These are phyloP conservation scores for Melanaphis sacchari DNA, from an alignment of 1,140 invertebrate species.

Conservation along the genomic window DNA sequence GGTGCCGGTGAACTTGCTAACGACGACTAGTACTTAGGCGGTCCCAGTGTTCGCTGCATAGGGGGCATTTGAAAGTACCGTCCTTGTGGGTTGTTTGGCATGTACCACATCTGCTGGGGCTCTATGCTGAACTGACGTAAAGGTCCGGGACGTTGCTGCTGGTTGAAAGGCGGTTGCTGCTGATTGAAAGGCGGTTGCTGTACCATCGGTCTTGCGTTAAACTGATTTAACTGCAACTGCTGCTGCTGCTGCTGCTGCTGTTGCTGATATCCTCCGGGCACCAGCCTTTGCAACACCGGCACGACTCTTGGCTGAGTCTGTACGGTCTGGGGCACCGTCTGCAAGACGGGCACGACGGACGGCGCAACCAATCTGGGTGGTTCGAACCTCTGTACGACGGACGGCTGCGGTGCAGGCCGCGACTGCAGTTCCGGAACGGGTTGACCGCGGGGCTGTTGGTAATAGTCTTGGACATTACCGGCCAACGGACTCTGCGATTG, in stretches of 20 bases:
- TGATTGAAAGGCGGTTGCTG: background rate
- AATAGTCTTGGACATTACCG: background rate
- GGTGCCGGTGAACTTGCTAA: background rate
- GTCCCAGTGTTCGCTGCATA: background rate
- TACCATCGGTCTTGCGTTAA: background rate
- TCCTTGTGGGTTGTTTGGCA: background rate
- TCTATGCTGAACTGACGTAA: background rate
- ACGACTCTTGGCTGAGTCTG: background rate
- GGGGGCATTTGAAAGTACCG: background rate
- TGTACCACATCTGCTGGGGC: background rate
- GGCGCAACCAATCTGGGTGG: background rate
- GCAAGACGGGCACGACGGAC: background rate
- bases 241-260: background rate
- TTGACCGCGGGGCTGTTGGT: background rate
- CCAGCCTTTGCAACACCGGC: slow-evolving; percentile 2
- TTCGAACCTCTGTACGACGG: background rate
- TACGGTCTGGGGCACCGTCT: background rate
- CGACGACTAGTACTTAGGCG: background rate
- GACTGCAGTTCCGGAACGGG: background rate
- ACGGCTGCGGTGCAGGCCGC: background rate
- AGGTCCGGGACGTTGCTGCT: background rate
- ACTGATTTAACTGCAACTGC: background rate
- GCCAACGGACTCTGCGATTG: background rate
- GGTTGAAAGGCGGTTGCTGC: background rate
- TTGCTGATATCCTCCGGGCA: background rate